Base-by-base conservation (phyloP, 2,113 vertebrate genomes). In the Calypte anna region DNA sequence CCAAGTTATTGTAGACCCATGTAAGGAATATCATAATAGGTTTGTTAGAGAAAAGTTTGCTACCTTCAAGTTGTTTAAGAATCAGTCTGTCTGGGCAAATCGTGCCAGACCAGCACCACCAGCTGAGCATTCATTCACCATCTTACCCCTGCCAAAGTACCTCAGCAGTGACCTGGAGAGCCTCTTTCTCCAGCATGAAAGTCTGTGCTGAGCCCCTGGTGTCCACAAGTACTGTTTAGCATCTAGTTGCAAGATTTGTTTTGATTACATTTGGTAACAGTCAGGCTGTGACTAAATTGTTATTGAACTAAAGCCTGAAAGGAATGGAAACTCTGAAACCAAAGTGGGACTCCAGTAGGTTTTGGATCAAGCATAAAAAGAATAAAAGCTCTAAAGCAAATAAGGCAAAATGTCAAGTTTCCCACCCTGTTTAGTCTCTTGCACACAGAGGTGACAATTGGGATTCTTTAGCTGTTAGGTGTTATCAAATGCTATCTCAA, bases 241-340 rank as follows among this genome's bases (percentile, higher is more conserved):
- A 21, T 83, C 79, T 72, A 14, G 3, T 61, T 73, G 59, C 57
- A 55, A 72, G 63, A 30, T 19, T 86, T 82, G 28, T 85, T 96
- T 91, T 74, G 79, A 69, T 94, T 86, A 46, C 38, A 63, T 59
- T 59, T 59, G 33, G 28, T 59, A 57, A 53, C 67, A 83, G 63
- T 91, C 85, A 88, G 85, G n/a, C 48, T 75, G 76, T 80, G 87
- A 82, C 89, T 91, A 85, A 94, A 92, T 15, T n/a, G 54, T 58
- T 80, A 14, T 83, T 91, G 90, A 93, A 69, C 31, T 43, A 80
- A 69, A 91, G 66, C 59, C 25, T 43, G 33, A 84, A 84, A 89
- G 61, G 88, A 86, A 83, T 43, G 9, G 46, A 57, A 94, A 77
- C 72, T 58, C 91, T 67, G 12, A 3, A 40, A 40, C 40, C 40